Evolutionary conservation across 2,888 invertebrate genomes (phyloP).

Genomic region (Drosophila mimica): DNA sequence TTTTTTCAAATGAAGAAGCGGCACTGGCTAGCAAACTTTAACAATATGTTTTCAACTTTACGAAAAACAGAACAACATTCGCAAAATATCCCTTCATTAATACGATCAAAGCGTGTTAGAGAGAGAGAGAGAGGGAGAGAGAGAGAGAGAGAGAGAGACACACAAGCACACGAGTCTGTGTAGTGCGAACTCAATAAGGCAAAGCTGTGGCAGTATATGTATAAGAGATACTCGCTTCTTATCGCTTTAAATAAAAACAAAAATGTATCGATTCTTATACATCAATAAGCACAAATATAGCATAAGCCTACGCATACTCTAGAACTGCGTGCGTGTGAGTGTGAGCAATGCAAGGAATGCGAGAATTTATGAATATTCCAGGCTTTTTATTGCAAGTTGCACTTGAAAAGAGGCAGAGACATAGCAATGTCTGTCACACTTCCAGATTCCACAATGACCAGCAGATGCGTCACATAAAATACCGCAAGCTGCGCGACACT

Average conservation of each 20-base stretch:
- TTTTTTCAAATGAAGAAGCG: neutral
- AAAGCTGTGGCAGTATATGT: neutral
- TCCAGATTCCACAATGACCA: slow-evolving; percentile 88
- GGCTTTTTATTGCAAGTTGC: neutral
- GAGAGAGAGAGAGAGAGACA: no score
- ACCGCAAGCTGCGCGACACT: slow-evolving; percentile 89
- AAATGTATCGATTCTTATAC: slow-evolving; percentile 1
- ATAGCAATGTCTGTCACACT: slow-evolving; percentile 50
- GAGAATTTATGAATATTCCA: slow-evolving; percentile 23
- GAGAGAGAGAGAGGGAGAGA: neutral
- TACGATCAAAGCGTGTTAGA: neutral
- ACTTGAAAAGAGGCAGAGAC: slow-evolving; percentile 7
- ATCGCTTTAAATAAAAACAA: neutral
- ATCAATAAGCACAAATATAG: neutral
- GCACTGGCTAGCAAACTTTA: neutral
- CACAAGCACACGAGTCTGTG: neutral
- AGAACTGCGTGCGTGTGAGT: neutral
- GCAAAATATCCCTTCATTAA: neutral
- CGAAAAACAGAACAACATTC: neutral
- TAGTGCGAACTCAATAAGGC: neutral
- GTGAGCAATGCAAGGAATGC: neutral
- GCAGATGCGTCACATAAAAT: slow-evolving; percentile 89
- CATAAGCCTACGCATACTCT: slow-evolving; percentile 2
- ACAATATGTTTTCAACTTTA: neutral
- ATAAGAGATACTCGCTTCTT: slow-evolving; percentile 2